Percentiles rank a stretch among this genome's conserved stretches.
Evolutionary conservation across 2,797 vertebrate genomes (phyloP).

Genomic region (Sebastolobus altivelis): DNA sequence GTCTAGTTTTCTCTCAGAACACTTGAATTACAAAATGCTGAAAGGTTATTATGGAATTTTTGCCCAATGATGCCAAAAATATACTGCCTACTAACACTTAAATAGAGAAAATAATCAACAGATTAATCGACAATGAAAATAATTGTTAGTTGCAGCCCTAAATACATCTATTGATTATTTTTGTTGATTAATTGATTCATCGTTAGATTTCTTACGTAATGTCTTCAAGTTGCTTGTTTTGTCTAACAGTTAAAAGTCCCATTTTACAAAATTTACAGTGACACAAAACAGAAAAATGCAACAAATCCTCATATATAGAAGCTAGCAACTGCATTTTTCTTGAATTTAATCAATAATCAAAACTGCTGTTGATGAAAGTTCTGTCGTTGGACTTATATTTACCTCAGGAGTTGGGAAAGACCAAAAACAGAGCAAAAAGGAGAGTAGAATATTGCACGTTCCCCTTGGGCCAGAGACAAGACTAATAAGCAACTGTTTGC

Average conservation of each 20-base stretch:
- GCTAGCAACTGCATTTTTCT: not conserved
- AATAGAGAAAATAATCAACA: not conserved
- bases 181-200: not conserved
- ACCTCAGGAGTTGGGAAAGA: not conserved
- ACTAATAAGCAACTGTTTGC: not conserved
- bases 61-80: no score
- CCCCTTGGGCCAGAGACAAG: not conserved
- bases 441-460: not conserved
- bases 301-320: not conserved
- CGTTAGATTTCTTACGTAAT: not conserved
- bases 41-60: no score
- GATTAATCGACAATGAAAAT: no score
- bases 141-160: no score
- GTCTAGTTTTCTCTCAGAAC: no score
- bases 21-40: no score
- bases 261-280: not conserved
- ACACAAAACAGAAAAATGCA: not conserved
- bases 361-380: not conserved
- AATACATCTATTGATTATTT: not conserved
- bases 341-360: not conserved
- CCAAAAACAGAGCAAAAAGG: not conserved
- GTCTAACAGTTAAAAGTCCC: not conserved
- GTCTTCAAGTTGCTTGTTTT: not conserved
- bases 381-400: fast-evolving
- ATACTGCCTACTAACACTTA: no score